Evolutionary conservation across 2,113 vertebrate species (phyloP).

Genomic region (Bufo bufo): DNA sequence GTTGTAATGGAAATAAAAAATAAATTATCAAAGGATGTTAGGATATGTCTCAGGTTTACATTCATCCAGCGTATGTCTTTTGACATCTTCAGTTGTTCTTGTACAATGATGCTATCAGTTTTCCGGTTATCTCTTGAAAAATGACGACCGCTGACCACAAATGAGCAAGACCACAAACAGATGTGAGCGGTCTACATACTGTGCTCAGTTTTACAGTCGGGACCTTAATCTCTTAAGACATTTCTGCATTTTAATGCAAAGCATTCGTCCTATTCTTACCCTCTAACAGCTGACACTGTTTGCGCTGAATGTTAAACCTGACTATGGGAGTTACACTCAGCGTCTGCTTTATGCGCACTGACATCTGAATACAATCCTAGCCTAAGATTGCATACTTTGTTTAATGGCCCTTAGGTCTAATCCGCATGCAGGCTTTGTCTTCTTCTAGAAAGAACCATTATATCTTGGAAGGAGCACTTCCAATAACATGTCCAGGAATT

Average conservation of each 20-base stretch:
- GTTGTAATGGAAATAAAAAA: slow-evolving; percentile 22
- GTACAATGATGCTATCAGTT: slow-evolving; percentile 9
- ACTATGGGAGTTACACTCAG: slow-evolving; percentile 22
- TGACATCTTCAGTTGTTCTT: slow-evolving; percentile 30
- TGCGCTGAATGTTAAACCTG: slow-evolving; percentile 27
- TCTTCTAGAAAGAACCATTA: slow-evolving; percentile 31
- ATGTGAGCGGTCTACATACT: slow-evolving; percentile 8
- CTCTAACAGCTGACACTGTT: slow-evolving; percentile 38
- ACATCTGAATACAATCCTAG: slow-evolving; percentile 29
- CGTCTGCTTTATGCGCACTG: slow-evolving; percentile 23
- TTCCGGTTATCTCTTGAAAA: slow-evolving; percentile 32
- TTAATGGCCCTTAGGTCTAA: slow-evolving; percentile 41
- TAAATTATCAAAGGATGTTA: not conserved
- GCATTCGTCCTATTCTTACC: slow-evolving; percentile 15
- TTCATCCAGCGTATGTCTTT: not conserved
- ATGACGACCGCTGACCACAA: slow-evolving; percentile 38
- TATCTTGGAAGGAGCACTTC: slow-evolving; percentile 23
- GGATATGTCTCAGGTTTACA: not conserved
- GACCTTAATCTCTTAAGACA: slow-evolving; percentile 39
- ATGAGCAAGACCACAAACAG: slow-evolving; percentile 36
- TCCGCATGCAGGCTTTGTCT: slow-evolving; percentile 24
- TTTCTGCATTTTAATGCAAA: slow-evolving; percentile 45
- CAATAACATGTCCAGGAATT: slow-evolving; percentile 34
- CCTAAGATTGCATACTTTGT: slow-evolving; percentile 28
- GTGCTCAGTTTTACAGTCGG: slow-evolving; percentile 23